Base-by-base conservation (phyloP, 2,797 vertebrate genomes). In the Craterocephalus amniculus region DNA sequence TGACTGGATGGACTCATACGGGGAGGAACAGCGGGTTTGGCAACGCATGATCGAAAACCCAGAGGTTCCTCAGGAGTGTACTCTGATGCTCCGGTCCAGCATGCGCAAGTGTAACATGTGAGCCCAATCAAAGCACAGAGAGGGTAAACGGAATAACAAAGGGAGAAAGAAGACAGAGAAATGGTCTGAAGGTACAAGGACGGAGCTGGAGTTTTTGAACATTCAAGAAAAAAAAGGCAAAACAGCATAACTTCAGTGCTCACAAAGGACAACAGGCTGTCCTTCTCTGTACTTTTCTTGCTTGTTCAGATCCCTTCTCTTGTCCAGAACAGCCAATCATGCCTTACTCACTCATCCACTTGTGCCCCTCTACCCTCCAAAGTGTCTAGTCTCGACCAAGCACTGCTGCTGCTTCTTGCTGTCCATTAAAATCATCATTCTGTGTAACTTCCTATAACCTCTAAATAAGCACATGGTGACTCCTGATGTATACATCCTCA, bases 1-100 rank as follows among this genome's bases (percentile, higher is more conserved):
- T 24, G 95, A 97, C 86, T 99, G 98, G 98, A 99, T 98, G 95
- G 97, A 99, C 89, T 95, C 98, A 3, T 95, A 87, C 5, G 97
- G 97, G 27, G 98, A 97, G 87, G 98, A 99, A 59, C 96, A 95
- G 85, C 93, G 85, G 38, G 91, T 97, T 58, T 99, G 97, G 97
- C 96, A 96, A 77, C 95, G 92, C 84, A 99, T 99, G 97, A 94
- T 96, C 7, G 95, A 97, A 84, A 97, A 93, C 69, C 96, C 97
- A 0, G 98, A 97, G 70, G 90, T 90, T 83, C 93, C 95, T 18
- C 95, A 97, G 20, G 97, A 99, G 89, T 96, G 96, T 16, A 94
- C 95, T 10, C 83, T 99, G 72, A 96, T 98, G 97, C 93, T 99
- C 80, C 95, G 97, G 72, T 94, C 97, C 83, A 98, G 94, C 93